Evolutionary conservation across 2,797 vertebrate species (phyloP).

Genomic region (Neomorphus geoffroyi): DNA sequence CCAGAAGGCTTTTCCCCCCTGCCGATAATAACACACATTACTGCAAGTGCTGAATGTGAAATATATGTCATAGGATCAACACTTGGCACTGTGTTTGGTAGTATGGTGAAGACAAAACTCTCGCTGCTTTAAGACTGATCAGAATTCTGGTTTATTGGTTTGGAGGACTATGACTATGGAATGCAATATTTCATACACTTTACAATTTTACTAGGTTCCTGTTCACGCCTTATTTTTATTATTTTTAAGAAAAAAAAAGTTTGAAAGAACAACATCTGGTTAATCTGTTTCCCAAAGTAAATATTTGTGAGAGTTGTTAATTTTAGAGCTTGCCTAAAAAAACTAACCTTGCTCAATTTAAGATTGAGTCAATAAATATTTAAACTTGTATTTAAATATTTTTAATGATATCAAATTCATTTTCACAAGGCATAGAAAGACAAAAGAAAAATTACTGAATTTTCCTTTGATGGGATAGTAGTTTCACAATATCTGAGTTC

Average conservation of each 20-base stretch:
- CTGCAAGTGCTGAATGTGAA: neutral
- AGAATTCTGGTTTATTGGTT: neutral
- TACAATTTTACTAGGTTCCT: neutral
- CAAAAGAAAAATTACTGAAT: neutral
- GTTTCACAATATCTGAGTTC: neutral
- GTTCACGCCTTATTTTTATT: neutral
- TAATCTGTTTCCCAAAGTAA: neutral
- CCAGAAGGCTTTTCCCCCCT: neutral
- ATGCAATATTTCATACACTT: neutral
- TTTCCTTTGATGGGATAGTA: neutral
- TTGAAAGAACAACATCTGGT: neutral
- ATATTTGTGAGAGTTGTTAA: neutral
- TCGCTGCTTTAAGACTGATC: neutral
- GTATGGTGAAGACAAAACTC: neutral
- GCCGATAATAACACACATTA: no score
- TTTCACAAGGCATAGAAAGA: neutral
- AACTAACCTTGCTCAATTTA: neutral
- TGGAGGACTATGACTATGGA: neutral
- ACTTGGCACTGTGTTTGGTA: neutral
- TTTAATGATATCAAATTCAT: neutral
- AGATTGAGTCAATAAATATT: neutral
- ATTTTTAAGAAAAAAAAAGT: neutral
- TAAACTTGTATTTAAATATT: neutral
- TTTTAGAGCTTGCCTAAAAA: neutral
- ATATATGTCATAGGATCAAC: neutral